Base-by-base conservation (phyloP, 2,888 invertebrate genomes). In the Sicus ferrugineus region DNA sequence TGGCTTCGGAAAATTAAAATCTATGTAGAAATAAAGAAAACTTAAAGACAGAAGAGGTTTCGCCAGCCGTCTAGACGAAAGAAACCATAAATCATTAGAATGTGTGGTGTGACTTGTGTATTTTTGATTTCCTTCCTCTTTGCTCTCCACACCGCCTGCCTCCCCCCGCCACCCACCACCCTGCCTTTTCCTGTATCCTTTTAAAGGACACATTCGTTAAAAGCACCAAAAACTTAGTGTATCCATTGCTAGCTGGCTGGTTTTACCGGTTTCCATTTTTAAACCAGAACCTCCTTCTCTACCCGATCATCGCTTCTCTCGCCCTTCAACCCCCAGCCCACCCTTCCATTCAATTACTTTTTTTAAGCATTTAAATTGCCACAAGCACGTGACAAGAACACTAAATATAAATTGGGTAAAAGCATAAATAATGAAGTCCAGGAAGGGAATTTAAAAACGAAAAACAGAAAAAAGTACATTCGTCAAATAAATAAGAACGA, bases 311-410 rank as follows among this genome's bases (percentile, higher is more conserved):
- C n/a, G n/a, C n/a, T n/a, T n/a, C n/a, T n/a, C n/a, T n/a, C n/a
- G n/a, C n/a, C n/a, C n/a, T n/a, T n/a, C n/a, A n/a, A n/a, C n/a
- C n/a, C n/a, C n/a, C n/a, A n/a, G n/a, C n/a, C n/a, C n/a, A n/a
- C n/a, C n/a, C n/a, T n/a, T n/a, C n/a, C n/a, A n/a, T n/a, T n/a
- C n/a, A n/a, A n/a, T n/a, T n/a, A n/a, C 42, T 42, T 42, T n/a
- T n/a, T 42, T 42, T 9, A n/a, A 42, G 42, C 30, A 64, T 64
- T n/a, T 48, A 6, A 50, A 56, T 16, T 56, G 26, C 21, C 21
- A 9, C 21, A 31, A n/a, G 52, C 42, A 65, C 65, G 65, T 65
- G 65, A 65, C 52, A 38, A 54, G 54, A 65, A 54, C 54, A 54
- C 23, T 65, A 38, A 23, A 65, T 65, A 38, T 52, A 48, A 46